Conservation (phyloP, 2,113 vertebrate species). For the Syngnathus typhle region DNA sequence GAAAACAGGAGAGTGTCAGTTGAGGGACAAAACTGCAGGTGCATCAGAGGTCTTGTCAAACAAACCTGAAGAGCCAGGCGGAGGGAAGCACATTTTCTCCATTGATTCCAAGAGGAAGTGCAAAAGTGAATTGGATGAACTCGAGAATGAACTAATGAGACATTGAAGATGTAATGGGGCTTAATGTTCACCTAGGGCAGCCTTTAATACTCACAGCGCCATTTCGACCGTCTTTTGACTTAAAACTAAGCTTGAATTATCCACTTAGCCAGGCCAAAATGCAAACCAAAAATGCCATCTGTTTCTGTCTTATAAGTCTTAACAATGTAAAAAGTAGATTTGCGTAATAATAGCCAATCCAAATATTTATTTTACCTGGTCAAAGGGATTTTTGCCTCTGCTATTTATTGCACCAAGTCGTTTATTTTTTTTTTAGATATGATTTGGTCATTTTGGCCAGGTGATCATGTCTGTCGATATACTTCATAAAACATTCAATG, state of each 20-base stretch:
- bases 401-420: no score
- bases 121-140: slow-evolving; percentile 1
- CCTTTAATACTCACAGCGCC: no score
- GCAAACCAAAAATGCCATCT: no score
- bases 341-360: no score
- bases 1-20: slow-evolving; percentile 28
- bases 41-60: slow-evolving; percentile 1
- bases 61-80: background rate
- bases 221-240: no score
- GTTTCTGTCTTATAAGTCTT: no score
- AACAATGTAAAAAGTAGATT: no score
- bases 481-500: background rate
- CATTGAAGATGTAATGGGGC: background rate
- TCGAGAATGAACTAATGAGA: background rate
- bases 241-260: no score
- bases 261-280: no score
- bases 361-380: no score
- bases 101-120: slow-evolving; percentile 1
- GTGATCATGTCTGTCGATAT: slow-evolving; percentile 30
- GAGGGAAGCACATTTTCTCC: background rate
- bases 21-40: slow-evolving; percentile 12
- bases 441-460: slow-evolving; percentile 48
- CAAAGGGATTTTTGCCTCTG: no score
- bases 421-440: slow-evolving; percentile 16
- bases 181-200: no score